Evolutionary conservation across 2,888 invertebrate genomes (phyloP).

Genomic region (Amiota communis): DNA sequence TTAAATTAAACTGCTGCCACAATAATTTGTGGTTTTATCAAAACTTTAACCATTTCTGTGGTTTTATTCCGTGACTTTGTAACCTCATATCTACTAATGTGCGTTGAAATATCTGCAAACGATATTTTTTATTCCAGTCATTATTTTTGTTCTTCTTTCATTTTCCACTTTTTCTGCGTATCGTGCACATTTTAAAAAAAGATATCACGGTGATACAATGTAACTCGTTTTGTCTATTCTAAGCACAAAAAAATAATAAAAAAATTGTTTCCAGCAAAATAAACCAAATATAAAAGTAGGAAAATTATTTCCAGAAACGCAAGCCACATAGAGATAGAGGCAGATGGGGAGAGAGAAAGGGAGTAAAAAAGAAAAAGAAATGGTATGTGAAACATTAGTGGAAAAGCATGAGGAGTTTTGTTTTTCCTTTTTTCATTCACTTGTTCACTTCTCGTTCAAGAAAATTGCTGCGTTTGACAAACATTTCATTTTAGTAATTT

Average conservation of each 20-base stretch:
- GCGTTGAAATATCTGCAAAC: constrained; percentile 10
- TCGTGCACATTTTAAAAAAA: constrained; percentile 7
- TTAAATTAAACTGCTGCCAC: too few species aligned
- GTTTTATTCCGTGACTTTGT: neutral
- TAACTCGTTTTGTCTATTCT: neutral
- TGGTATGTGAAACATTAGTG: neutral
- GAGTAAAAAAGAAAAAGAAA: constrained; percentile 18
- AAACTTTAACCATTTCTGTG: neutral
- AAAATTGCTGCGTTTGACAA: constrained; percentile 43
- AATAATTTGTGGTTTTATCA: neutral
- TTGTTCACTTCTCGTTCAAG: neutral
- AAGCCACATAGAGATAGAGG: neutral
- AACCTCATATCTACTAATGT: constrained; percentile 17
- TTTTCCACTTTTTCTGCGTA: neutral
- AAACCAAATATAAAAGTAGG: neutral
- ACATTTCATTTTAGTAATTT: constrained; percentile 37
- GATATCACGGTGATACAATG: neutral
- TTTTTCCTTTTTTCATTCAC: too few species aligned
- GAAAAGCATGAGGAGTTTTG: neutral
- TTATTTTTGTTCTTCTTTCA: neutral
- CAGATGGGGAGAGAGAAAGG: too few species aligned
- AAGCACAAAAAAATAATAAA: neutral
- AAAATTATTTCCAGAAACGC: neutral
- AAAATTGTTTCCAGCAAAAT: neutral
- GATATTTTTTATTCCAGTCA: neutral